phyloP scores from a whole-genome alignment of 1,140 invertebrate genomes.

The Drosophila virilis region DNA sequence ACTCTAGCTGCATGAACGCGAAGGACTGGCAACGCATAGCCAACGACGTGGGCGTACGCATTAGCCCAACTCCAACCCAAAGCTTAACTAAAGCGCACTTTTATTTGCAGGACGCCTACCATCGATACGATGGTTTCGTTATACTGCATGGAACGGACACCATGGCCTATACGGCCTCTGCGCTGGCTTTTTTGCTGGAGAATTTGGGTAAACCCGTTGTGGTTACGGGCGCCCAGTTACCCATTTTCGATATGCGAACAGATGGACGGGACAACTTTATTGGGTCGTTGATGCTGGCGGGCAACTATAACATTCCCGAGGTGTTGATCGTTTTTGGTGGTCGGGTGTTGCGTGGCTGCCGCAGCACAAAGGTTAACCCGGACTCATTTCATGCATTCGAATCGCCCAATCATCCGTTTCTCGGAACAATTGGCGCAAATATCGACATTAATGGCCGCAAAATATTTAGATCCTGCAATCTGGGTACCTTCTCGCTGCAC shows the following conservation, averaged over 20 bases:
- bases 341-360: conserved; percentile 94
- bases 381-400: conserved; percentile 94
- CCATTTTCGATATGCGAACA: conserved; percentile 94
- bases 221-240: conserved; percentile 94
- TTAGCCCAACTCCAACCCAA: not conserved
- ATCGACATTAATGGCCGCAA: conserved; percentile 90
- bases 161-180: conserved; percentile 96
- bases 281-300: conserved; percentile 94
- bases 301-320: conserved; percentile 95
- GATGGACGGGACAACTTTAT: conserved; percentile 98
- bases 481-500: conserved; percentile 91
- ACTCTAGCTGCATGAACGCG: conserved; percentile 96
- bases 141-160: conserved; percentile 99
- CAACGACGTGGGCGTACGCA: conserved; percentile 91
- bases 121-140: conserved; percentile 96
- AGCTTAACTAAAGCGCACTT: not conserved
- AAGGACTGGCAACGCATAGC: conserved; percentile 95
- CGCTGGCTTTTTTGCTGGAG: conserved; percentile 98
- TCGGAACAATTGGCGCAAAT: conserved; percentile 91
- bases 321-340: conserved; percentile 96
- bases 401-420: conserved; percentile 92
- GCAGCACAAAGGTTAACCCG: conserved; percentile 92
- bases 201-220: conserved; percentile 97
- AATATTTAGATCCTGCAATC: conserved; percentile 89
- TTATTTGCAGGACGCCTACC: conserved; percentile 89